Conservation (phyloP, 2,113 vertebrate species). For the Dolichallabes microphthalmus region DNA sequence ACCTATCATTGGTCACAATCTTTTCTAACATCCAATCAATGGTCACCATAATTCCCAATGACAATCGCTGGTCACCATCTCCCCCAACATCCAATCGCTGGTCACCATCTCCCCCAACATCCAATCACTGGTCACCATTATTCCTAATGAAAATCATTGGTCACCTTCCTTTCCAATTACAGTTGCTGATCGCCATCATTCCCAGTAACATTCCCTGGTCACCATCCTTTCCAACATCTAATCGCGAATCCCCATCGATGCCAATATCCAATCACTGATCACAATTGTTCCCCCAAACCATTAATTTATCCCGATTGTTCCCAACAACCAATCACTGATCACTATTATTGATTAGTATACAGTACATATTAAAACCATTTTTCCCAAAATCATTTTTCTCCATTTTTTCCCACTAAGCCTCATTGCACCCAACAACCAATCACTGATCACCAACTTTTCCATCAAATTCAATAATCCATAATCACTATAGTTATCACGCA, state of each 20-base stretch:
- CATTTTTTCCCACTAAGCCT: neutral
- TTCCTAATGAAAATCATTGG: neutral
- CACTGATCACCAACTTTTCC: neutral
- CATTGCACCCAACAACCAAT: neutral
- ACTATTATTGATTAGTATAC: neutral
- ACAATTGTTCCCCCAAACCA: neutral
- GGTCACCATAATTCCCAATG: neutral
- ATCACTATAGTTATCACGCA: neutral
- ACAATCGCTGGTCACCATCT: neutral
- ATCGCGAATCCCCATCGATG: neutral
- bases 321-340: neutral
- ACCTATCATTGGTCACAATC: neutral
- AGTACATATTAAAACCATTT: neutral
- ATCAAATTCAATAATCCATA: too few species aligned
- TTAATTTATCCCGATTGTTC: neutral
- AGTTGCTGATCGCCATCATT: neutral
- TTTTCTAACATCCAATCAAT: neutral
- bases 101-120: neutral
- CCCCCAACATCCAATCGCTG: neutral
- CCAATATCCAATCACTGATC: neutral
- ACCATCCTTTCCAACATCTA: neutral
- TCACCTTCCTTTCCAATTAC: neutral
- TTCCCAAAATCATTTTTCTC: neutral
- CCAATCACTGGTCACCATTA: neutral
- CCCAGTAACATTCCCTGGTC: neutral